phyloP scores from a whole-genome alignment of 2,113 vertebrate genomes.

The Castor canadensis region DNA sequence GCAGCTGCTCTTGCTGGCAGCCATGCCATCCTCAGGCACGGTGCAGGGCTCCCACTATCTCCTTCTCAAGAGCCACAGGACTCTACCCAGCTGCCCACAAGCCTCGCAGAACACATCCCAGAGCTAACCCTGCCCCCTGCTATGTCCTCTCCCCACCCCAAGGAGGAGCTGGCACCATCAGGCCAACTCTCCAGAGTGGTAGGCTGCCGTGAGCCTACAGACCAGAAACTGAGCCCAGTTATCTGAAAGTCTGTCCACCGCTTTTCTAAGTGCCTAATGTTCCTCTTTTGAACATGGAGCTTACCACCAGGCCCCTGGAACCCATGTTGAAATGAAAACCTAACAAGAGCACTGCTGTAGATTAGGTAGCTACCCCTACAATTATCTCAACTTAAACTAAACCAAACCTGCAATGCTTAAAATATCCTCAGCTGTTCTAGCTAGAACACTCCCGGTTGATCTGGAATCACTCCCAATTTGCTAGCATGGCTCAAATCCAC shows the following conservation, averaged over 20 bases:
- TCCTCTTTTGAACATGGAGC: neutral
- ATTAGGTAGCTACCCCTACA: neutral
- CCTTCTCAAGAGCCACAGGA: neutral
- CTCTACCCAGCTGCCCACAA: neutral
- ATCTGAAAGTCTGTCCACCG: accelerated
- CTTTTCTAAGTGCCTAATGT: neutral
- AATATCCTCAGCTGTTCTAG: neutral
- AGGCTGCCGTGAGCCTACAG: neutral
- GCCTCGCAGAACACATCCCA: neutral
- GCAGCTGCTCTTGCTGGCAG: neutral
- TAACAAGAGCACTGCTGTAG: neutral
- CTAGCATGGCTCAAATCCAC: neutral
- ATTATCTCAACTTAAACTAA: neutral
- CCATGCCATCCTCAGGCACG: neutral
- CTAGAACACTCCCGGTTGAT: neutral
- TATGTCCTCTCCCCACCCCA: neutral
- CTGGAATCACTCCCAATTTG: neutral
- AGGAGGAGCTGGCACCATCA: neutral
- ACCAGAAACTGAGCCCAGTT: neutral
- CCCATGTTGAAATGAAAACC: neutral
- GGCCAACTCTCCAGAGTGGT: neutral
- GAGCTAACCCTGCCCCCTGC: neutral
- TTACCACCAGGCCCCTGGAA: accelerated
- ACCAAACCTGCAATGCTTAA: neutral
- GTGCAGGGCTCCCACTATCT: accelerated